phyloP scores from a whole-genome alignment of 2,113 vertebrate species.

The Ovis canadensis region DNA sequence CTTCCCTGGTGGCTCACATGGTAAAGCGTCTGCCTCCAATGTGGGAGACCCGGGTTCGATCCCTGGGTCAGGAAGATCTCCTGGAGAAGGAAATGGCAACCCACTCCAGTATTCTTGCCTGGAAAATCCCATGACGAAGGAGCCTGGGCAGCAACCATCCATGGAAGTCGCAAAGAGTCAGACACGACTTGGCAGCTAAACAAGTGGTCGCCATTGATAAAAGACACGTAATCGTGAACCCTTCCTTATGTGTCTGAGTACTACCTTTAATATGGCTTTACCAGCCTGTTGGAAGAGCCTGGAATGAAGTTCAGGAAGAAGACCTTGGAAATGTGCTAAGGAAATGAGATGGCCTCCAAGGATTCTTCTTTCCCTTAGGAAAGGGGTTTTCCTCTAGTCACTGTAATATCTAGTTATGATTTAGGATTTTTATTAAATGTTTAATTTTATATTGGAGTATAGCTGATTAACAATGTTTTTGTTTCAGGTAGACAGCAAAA shows the following conservation, averaged over 20 bases:
- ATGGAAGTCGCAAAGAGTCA: no score
- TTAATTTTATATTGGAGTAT: not conserved
- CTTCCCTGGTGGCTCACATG: no score
- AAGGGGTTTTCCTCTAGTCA: not conserved
- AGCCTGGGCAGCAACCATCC: no score
- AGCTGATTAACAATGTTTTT: not conserved
- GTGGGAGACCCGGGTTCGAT: no score
- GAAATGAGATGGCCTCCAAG: not conserved
- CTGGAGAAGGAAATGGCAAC: no score
- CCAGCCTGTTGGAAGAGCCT: not conserved
- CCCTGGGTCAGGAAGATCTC: no score
- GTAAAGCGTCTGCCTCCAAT: no score
- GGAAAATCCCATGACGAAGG: no score
- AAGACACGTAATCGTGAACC: not conserved
- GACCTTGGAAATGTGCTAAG: not conserved
- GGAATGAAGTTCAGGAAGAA: not conserved
- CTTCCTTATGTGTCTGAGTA: not conserved
- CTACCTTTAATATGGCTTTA: not conserved
- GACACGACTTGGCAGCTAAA: no score
- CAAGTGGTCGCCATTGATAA: not conserved
- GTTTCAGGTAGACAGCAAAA: not conserved
- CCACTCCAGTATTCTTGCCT: no score
- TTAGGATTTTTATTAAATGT: not conserved
- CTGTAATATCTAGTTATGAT: not conserved
- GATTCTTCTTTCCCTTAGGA: not conserved